A percentile compares a stretch with the other conserved stretches of the same genome.
These are phyloP conservation scores for Picus viridis DNA, from an alignment of 2,797 vertebrate species.

Conservation along the genomic window DNA sequence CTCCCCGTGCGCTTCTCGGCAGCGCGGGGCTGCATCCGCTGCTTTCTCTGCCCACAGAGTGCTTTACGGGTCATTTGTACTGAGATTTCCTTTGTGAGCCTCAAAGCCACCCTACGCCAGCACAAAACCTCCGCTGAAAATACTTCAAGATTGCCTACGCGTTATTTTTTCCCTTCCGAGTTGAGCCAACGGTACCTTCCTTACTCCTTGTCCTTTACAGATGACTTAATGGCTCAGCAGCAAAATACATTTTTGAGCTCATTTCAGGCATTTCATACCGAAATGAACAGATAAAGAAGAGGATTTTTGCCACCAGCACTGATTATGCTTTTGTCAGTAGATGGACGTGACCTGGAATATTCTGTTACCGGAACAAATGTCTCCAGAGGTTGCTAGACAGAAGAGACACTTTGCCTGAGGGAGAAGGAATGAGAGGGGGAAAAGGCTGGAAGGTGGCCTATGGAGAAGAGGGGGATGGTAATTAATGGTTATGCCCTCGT, in stretches of 20 bases:
- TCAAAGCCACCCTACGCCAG: not conserved
- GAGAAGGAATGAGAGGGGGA: constrained; percentile 3
- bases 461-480: constrained; percentile 21
- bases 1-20: not conserved
- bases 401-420: constrained; percentile 26
- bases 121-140: not conserved
- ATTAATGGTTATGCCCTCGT: constrained; percentile 38
- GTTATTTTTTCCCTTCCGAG: not conserved
- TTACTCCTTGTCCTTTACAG: constrained; percentile 40
- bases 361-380: not conserved
- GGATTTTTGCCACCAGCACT: constrained; percentile 13
- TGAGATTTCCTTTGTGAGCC: not conserved
- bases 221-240: not conserved
- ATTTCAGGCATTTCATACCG: not conserved
- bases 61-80: not conserved
- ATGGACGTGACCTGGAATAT: not conserved
- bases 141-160: not conserved
- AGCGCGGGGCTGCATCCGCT: not conserved
- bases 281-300: constrained; percentile 23
- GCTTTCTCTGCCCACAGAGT: not conserved
- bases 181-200: not conserved
- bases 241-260: constrained; percentile 14
- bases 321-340: constrained; percentile 51
- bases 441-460: constrained; percentile 45
- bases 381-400: constrained; percentile 33